phyloP scores from a whole-genome alignment of 2,113 vertebrate genomes.

The Malurus alboscapulatus region DNA sequence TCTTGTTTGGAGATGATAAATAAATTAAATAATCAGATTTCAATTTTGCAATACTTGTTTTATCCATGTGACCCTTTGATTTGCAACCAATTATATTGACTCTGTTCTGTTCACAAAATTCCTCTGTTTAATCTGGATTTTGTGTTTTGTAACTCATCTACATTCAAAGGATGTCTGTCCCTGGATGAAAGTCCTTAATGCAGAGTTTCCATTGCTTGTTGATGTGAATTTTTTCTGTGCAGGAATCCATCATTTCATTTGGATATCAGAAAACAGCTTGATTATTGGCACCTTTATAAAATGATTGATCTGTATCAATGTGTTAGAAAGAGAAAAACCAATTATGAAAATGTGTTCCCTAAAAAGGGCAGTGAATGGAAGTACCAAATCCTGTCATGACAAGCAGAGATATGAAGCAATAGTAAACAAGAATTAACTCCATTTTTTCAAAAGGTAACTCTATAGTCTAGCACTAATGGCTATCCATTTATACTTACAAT shows the following conservation, averaged over 20 bases:
- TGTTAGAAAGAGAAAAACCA: not conserved
- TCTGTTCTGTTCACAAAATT: not conserved
- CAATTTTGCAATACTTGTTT: not conserved
- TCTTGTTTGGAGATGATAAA: not conserved
- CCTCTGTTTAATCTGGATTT: not conserved
- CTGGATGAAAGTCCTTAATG: not conserved
- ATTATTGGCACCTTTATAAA: not conserved
- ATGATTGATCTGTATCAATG: not conserved
- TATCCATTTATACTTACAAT: not conserved
- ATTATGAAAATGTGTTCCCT: not conserved
- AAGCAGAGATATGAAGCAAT: not conserved
- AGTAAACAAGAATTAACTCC: not conserved
- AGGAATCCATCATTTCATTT: not conserved
- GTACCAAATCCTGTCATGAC: not conserved
- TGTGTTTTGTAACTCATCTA: not conserved
- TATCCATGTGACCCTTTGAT: not conserved
- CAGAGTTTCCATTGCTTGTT: not conserved
- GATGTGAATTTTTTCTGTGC: not conserved
- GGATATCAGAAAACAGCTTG: not conserved
- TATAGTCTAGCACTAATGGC: not conserved
- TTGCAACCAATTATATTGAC: not conserved
- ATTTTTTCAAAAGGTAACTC: not conserved
- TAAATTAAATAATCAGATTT: not conserved
- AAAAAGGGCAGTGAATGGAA: not conserved
- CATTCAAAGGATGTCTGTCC: not conserved